phyloP scores from a whole-genome alignment of 2,113 vertebrate species.

The Ammodytes marinus region DNA sequence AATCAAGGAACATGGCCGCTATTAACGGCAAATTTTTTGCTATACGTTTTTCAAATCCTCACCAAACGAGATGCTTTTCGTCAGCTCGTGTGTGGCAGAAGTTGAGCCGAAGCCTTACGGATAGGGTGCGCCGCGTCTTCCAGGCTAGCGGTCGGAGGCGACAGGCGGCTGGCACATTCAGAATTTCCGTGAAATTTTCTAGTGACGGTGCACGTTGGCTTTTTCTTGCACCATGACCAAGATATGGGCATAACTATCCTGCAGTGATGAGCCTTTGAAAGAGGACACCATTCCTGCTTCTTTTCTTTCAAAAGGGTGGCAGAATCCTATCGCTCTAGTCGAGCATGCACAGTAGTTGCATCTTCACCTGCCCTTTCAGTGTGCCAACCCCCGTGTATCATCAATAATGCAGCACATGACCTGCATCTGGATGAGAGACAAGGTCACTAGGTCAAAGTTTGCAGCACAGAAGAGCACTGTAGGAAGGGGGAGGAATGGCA shows the following conservation, averaged over 20 bases:
- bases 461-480: not conserved
- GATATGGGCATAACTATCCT: not conserved
- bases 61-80: no score
- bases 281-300: not conserved
- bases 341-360: not conserved
- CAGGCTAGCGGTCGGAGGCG: no score
- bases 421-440: conserved; percentile 19
- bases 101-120: no score
- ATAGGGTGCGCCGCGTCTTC: no score
- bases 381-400: conserved; percentile 1
- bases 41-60: no score
- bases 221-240: conserved; percentile 22
- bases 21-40: no score
- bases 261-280: conserved; percentile 11
- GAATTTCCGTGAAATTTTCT: conserved; percentile 54
- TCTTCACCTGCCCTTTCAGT: conserved; percentile 3
- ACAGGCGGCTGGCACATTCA: no score
- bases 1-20: no score
- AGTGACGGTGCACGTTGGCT: conserved; percentile 17
- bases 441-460: conserved; percentile 22
- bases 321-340: not conserved
- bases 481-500: not conserved
- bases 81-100: no score
- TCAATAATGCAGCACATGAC: conserved; percentile 20
- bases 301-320: not conserved